Base-by-base conservation (phyloP, 2,113 vertebrate species). In the Osmerus eperlanus region DNA sequence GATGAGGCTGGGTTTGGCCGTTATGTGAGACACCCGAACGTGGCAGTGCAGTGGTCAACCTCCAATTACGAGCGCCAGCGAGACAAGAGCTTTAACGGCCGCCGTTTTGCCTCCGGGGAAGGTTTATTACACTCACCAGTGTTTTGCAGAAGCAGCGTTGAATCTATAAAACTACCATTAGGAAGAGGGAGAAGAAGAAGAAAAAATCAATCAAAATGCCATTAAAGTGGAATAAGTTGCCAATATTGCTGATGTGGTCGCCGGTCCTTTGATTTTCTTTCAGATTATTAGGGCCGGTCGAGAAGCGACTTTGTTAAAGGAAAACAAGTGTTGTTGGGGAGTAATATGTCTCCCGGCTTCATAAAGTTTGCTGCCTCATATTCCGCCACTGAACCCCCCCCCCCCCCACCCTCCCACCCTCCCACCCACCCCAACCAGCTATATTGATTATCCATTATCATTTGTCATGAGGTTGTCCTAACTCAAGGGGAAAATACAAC, bases 391-490 rank as follows among this genome's bases (percentile, higher is more conserved):
- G 25, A 28, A 28, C 25, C 25, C 4, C 32, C 32, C 32, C 32
- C 32, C 32, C 32, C 32, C 5, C 32, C 32, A 2, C 32, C 6
- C 32, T 25, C 25, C 25, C 25, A 25, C 25, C 25, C 25, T 2
- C 2, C 25, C 25, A 25, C 25, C 25, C 32, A 36, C 5, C 32
- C 32, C 32, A 36, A 8, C 32, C 32, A 36, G 92, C 95, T 96
- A 95, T 99, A 99, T 99, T 96, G 97, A 99, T 99, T 99, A 97
- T 95, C 97, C 97, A 99, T 99, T 99, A 99, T 99, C 97, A 98
- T 99, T 99, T 98, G 97, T 99, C 97, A 99, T 91, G 95, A 97
- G 95, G 95, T 96, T 96, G 96, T 99, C 96, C 97, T 97, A 98
- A 99, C 96, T 99, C 97, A 96, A 96, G 96, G 96, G 96, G 96